These are phyloP conservation scores for Hydrocynus forskahlii DNA, from an alignment of 2,797 vertebrate genomes.

Conservation along the genomic window DNA sequence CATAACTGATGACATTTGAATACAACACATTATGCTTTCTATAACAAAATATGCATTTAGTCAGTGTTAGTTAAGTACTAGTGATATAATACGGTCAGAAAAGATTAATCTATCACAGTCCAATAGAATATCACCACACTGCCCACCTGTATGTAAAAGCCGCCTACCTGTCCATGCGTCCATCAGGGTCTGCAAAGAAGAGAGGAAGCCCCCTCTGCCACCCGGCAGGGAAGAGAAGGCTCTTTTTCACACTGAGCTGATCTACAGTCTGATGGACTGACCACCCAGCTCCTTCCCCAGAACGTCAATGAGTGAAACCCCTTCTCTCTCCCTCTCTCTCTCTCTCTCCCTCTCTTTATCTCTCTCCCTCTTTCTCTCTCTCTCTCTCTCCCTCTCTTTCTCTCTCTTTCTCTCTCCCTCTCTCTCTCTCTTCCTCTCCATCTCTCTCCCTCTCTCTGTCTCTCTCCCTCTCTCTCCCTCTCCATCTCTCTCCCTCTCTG, in stretches of 20 bases:
- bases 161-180: background rate
- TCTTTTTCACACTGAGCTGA: background rate
- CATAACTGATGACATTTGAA: no score
- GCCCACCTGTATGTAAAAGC: background rate
- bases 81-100: no score
- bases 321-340: background rate
- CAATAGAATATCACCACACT: background rate
- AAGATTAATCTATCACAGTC: no score
- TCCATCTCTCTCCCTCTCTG: no score
- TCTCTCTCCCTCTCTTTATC: background rate
- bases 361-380: background rate
- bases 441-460: no score
- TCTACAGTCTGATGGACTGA: background rate
- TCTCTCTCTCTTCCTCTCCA: background rate
- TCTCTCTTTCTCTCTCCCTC: background rate
- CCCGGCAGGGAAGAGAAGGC: background rate
- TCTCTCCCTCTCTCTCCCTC: no score
- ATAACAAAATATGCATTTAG: no score
- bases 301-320: background rate
- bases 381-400: background rate
- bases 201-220: background rate
- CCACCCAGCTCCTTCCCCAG: conserved; percentile 2
- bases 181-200: background rate
- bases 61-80: no score
- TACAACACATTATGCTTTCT: no score